A percentile compares a stretch with the other conserved stretches of the same genome.
phyloP scores from a whole-genome alignment of 1,140 invertebrate species.

The Adelges cooleyi region DNA sequence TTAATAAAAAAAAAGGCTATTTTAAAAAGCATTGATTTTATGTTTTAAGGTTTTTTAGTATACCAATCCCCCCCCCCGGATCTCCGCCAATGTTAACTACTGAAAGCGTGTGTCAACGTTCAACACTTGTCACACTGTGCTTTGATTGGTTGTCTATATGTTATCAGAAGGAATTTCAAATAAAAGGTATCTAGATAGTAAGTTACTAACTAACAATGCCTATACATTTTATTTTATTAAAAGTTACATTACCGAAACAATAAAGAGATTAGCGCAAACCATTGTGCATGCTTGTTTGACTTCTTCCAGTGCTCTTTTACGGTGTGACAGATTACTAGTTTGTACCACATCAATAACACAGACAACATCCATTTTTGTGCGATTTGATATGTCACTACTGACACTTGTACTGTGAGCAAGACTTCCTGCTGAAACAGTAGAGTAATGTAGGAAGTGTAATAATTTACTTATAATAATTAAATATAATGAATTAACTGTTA shows the following conservation, averaged over 20 bases:
- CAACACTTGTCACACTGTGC: too few relatives aligned
- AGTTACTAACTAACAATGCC: not conserved
- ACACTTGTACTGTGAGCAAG: constrained; percentile 9
- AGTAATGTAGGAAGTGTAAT: too few relatives aligned
- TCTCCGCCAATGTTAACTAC: too few relatives aligned
- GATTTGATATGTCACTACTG: constrained; percentile 3
- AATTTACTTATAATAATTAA: too few relatives aligned
- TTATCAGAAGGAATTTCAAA: too few relatives aligned
- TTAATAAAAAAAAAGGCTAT: too few relatives aligned
- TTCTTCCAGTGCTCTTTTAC: constrained; percentile 72
- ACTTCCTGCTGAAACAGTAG: not conserved
- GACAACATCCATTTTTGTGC: constrained; percentile 67
- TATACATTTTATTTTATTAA: not conserved
- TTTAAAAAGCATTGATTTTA: too few relatives aligned
- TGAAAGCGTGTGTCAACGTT: too few relatives aligned
- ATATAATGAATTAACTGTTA: too few relatives aligned
- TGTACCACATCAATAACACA: constrained; percentile 76
- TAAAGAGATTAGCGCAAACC: constrained; percentile 67
- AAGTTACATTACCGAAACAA: constrained; percentile 55
- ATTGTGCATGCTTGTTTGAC: constrained; percentile 64
- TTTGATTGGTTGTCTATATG: too few relatives aligned
- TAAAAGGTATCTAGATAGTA: not conserved
- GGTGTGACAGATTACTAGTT: constrained; percentile 53
- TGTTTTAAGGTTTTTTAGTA: too few relatives aligned
- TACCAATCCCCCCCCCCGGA: too few relatives aligned